Base-by-base conservation (phyloP, 1,140 invertebrate genomes). In the Drosophila teissieri region DNA sequence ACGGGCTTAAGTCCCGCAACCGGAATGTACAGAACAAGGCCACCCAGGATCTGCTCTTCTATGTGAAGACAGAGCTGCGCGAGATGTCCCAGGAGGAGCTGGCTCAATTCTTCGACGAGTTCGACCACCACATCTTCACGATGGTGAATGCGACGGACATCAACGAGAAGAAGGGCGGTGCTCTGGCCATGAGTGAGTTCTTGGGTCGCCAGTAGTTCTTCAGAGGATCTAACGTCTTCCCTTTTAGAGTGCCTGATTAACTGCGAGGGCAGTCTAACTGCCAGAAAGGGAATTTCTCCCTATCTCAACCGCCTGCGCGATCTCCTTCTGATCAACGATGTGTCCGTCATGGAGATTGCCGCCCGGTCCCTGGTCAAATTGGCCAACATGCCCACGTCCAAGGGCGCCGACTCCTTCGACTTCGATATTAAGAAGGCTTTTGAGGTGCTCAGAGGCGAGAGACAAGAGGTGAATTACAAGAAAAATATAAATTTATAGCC, bases 401-500 rank as follows among this genome's bases (percentile, higher is more conserved):
- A 98, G 92, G 96, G 98, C 49, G 97, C 97, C 0, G 97, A 98
- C 84, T 99, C 98, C 93, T 98, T 99, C 2, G 98, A 99, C 83
- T 98, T 98, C 94, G 98, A 99, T 93, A 97, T 99, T 0, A 98
- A 98, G 92, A 94, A 96, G 80, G 97, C 98, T 7, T 97, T 99
- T 90, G 98, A 99, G 92, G 98, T 97, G 97, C 93, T 99, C 0
- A 95, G 95, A 53, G 96, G 95, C 36, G 98, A 99, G 78, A 94
- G 97, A 77, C 95, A 98, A 92, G 98, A 99, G 93, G 94, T 45
- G 40, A 42, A n/a, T 39, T n/a, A n/a, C 4, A n/a, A 39, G 12
- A 8, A 7, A 10, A 31, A 31, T 8, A 8, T 10, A 8, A 31
- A 31, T 31, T 31, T 31, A 0, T 10, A 31, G 7, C 3, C 7